These are phyloP conservation scores for Prionace glauca DNA, from an alignment of 2,797 vertebrate species.

Conservation along the genomic window DNA sequence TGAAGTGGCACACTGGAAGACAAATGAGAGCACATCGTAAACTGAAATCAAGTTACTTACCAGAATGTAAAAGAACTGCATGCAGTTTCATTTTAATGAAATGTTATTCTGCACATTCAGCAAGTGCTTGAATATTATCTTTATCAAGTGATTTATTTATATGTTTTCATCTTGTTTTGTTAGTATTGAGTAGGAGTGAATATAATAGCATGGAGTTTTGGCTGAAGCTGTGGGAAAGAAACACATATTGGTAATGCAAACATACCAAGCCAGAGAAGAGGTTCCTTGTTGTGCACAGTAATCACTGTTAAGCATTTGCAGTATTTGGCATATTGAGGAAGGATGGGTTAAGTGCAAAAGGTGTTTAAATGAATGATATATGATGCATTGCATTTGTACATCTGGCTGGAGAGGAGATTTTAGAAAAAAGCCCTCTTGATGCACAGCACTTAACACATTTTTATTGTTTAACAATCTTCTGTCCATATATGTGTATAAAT, in stretches of 20 bases:
- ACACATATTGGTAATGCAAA: neutral
- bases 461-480: neutral
- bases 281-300: neutral
- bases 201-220: neutral
- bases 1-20: neutral
- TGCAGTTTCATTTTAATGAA: slow-evolving; percentile 7
- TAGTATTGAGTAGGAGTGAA: neutral
- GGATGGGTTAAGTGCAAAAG: neutral
- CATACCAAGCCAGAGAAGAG: neutral
- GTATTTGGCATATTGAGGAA: neutral
- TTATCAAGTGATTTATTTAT: neutral
- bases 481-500: neutral
- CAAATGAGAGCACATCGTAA: neutral
- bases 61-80: neutral
- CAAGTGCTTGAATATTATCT: neutral
- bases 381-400: neutral
- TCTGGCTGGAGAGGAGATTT: neutral
- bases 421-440: neutral
- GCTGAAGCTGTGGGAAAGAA: neutral
- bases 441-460: neutral
- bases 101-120: neutral
- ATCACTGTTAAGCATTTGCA: neutral
- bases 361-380: neutral
- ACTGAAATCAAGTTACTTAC: neutral
- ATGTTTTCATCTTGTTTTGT: neutral